Percentiles rank a stretch among this genome's conserved stretches.
These are phyloP conservation scores for Drosophila meridionalis DNA, from an alignment of 2,888 invertebrate species.

Conservation along the genomic window DNA sequence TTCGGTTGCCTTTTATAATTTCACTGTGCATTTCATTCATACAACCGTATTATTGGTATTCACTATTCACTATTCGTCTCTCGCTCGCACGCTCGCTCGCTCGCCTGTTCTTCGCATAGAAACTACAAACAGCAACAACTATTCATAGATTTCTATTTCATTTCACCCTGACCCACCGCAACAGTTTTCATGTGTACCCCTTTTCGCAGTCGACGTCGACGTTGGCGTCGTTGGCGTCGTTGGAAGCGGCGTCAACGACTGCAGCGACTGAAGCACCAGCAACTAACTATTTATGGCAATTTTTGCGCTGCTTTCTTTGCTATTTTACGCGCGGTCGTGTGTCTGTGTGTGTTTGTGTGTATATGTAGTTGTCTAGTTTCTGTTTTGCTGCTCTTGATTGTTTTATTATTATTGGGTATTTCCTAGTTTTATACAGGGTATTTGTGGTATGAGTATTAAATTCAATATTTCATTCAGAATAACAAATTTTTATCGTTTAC, in stretches of 20 bases:
- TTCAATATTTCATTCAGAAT: neutral
- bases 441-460: neutral
- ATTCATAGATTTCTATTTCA: constrained; percentile 79
- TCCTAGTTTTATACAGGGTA: constrained; percentile 27
- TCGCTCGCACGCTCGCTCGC: constrained; percentile 10
- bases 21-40: constrained; percentile 47
- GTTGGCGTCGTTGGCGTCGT: neutral
- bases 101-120: constrained; percentile 7
- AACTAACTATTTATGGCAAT: constrained; percentile 80
- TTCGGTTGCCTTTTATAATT: constrained; percentile 36
- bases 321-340: constrained; percentile 7
- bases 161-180: constrained; percentile 80
- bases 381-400: constrained; percentile 44
- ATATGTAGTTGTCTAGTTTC: neutral
- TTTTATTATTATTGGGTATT: constrained; percentile 32
- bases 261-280: constrained; percentile 45
- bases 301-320: constrained; percentile 64
- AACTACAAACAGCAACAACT: constrained; percentile 50
- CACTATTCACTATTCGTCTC: constrained; percentile 19
- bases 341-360: constrained; percentile 8
- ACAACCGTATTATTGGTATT: constrained; percentile 21
- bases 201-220: constrained; percentile 24
- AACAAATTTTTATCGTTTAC: neutral
- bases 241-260: constrained; percentile 18
- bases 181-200: constrained; percentile 76